Percentiles rank a stretch among this genome's conserved stretches.
Conservation (phyloP, 2,888 invertebrate species). For the Clunio marinus region DNA sequence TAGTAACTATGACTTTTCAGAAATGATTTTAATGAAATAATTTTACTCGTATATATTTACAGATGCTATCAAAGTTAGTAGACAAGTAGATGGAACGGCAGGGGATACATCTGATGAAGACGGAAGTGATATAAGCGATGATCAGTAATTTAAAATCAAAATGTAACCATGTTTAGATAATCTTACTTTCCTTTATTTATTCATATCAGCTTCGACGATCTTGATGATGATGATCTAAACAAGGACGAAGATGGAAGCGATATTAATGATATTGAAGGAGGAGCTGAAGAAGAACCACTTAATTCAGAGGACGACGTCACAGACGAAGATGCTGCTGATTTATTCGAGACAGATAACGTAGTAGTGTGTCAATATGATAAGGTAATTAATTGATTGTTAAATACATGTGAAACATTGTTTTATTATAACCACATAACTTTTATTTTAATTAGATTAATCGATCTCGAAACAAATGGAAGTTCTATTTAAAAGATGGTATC, state of each 20-base stretch:
- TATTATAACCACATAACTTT: constrained; percentile 40
- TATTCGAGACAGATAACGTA: constrained; percentile 98
- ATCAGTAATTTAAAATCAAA: constrained; percentile 51
- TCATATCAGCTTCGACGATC: constrained; percentile 58
- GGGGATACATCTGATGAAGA: constrained; percentile 71
- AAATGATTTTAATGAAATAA: constrained; percentile 43
- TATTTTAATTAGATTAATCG: constrained; percentile 78
- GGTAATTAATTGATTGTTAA: constrained; percentile 52
- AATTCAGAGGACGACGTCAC: constrained; percentile 98
- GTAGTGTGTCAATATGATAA: constrained; percentile 99
- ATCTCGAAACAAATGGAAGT: constrained; percentile 99
- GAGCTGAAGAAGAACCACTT: constrained; percentile 82
- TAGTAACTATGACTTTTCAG: background rate
- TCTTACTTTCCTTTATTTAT: background rate
- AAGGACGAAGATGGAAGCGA: constrained; percentile 59
- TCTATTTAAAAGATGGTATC: constrained; percentile 98
- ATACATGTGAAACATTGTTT: background rate
- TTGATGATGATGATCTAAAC: constrained; percentile 61
- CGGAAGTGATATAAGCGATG: constrained; percentile 71
- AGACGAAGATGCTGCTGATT: constrained; percentile 88
- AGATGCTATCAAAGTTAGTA: constrained; percentile 49
- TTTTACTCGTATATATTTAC: constrained; percentile 21
- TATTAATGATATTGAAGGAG: constrained; percentile 59
- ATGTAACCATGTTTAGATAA: constrained; percentile 43
- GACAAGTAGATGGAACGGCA: constrained; percentile 60